A percentile compares a stretch with the other conserved stretches of the same genome.
phyloP scores from a whole-genome alignment of 2,888 invertebrate species.

The Drosophila pegasa region DNA sequence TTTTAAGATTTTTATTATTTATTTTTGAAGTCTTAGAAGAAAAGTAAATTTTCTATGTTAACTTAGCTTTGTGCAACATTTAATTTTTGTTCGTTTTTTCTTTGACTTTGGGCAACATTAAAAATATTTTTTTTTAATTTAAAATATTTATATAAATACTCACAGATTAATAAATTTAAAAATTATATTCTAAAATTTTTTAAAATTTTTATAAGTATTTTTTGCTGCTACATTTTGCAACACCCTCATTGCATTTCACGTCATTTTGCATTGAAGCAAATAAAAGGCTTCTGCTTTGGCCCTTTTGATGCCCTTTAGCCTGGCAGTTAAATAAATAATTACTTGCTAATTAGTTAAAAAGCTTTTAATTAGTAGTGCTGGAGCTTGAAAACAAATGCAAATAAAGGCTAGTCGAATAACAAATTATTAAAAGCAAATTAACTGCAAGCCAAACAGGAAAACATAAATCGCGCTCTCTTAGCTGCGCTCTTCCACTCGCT shows the following conservation, averaged over 20 bases:
- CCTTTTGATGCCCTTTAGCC: background rate
- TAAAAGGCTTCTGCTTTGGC: background rate
- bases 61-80: too few species aligned
- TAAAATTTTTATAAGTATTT: background rate
- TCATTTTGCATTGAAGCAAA: background rate
- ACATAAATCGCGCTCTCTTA: constrained; percentile 22
- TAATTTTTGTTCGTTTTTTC: too few species aligned
- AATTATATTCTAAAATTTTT: background rate
- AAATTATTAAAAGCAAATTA: constrained; percentile 17
- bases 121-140: too few species aligned
- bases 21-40: too few species aligned
- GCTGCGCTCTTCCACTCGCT: background rate
- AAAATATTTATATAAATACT: too few species aligned
- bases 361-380: constrained; percentile 6
- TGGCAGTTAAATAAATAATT: constrained; percentile 4
- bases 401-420: background rate
- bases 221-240: background rate
- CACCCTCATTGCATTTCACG: background rate
- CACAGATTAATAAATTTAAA: too few species aligned
- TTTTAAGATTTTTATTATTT: too few species aligned
- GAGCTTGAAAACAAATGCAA: background rate
- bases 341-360: constrained; percentile 1
- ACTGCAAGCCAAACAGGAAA: background rate
- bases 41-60: too few species aligned
- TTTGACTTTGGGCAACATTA: too few species aligned